Conservation (phyloP, 2,113 vertebrate genomes). For the Etheostoma cragini region DNA sequence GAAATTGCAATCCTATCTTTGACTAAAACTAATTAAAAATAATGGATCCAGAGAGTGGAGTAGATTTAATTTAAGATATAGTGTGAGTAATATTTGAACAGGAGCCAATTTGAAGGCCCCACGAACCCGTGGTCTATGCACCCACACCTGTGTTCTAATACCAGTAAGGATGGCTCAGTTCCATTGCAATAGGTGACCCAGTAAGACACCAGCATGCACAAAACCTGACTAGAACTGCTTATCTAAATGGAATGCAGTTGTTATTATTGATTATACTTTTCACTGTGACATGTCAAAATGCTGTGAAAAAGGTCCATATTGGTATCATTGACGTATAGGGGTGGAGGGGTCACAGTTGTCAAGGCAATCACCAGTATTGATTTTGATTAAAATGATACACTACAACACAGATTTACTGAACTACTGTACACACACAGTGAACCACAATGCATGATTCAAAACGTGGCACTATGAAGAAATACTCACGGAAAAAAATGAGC, state of each 20-base stretch:
- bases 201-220: not conserved
- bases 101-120: slow-evolving; percentile 2
- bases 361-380: slow-evolving; percentile 3
- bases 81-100: not conserved
- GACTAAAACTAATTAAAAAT: slow-evolving; percentile 38
- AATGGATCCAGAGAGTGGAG: slow-evolving; percentile 30
- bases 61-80: slow-evolving; percentile 37
- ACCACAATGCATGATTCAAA: not conserved
- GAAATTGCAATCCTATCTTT: slow-evolving; percentile 34
- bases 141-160: not conserved
- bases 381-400: not conserved
- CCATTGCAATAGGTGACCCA: not conserved
- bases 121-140: not conserved
- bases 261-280: not conserved
- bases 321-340: not conserved
- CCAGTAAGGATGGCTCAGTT: not conserved
- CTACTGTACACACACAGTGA: not conserved
- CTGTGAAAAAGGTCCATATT: not conserved
- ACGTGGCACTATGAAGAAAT: not conserved
- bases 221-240: not conserved
- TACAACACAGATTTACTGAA: not conserved
- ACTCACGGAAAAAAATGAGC: not conserved
- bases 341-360: not conserved
- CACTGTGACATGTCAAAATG: too few relatives aligned
- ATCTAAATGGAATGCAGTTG: not conserved